Percentiles rank a stretch among this genome's conserved stretches.
These are phyloP conservation scores for Metaphire vulgaris DNA, from an alignment of 1,140 invertebrate genomes.

Conservation along the genomic window DNA sequence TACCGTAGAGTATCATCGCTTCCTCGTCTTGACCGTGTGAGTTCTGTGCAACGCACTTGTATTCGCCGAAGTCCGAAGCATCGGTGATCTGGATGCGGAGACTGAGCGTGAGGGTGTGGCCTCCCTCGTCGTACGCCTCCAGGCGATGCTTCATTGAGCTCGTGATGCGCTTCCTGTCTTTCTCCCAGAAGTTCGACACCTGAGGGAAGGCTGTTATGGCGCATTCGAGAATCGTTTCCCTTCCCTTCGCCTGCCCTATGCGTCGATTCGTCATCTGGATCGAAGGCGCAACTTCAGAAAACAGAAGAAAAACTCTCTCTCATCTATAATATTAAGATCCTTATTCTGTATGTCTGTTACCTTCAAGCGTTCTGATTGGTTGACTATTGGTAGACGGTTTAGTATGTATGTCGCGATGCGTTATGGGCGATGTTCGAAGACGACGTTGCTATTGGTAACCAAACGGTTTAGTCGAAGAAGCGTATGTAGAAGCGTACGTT, in stretches of 20 bases:
- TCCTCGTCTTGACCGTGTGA: constrained; percentile 77
- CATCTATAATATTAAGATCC: too few relatives aligned
- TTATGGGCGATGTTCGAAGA: too few relatives aligned
- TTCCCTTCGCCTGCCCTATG: constrained; percentile 37
- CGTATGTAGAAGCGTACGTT: too few relatives aligned
- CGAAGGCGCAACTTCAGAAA: constrained; percentile 42
- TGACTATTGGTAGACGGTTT: too few relatives aligned
- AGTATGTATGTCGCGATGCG: too few relatives aligned
- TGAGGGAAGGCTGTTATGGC: constrained; percentile 81
- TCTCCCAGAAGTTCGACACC: constrained; percentile 77
- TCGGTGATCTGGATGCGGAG: constrained; percentile 72
- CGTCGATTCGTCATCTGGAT: constrained; percentile 36
- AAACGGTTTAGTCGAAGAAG: too few relatives aligned
- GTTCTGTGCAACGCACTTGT: constrained; percentile 84
- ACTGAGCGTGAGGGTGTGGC: constrained; percentile 76
- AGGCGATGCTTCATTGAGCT: constrained; percentile 67
- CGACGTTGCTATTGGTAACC: too few relatives aligned
- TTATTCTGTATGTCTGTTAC: too few relatives aligned
- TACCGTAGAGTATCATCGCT: constrained; percentile 76
- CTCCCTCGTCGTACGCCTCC: constrained; percentile 63
- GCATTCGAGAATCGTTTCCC: constrained; percentile 65
- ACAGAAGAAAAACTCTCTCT: too few relatives aligned
- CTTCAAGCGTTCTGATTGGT: too few relatives aligned
- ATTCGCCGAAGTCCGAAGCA: constrained; percentile 72
- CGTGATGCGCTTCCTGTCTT: constrained; percentile 65